These are phyloP conservation scores for Aphelenchoides fujianensis DNA, from an alignment of 1,140 invertebrate genomes.

Conservation along the genomic window DNA sequence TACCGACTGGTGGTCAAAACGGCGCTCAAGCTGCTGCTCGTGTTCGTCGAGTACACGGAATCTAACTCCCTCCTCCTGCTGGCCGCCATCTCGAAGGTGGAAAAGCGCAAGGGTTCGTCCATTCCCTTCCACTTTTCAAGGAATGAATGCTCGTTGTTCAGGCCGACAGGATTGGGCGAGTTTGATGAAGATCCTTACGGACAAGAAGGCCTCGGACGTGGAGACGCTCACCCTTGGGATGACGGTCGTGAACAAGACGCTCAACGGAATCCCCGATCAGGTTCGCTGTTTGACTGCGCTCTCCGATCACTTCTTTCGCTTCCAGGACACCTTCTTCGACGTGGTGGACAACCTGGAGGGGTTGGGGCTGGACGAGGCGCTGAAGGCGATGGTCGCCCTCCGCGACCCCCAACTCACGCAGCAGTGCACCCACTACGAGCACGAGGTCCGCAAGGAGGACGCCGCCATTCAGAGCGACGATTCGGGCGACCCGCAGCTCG, in stretches of 20 bases:
- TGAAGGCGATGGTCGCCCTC: constrained; percentile 50
- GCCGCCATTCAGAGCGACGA: constrained; percentile 55
- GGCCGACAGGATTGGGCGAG: constrained; percentile 74
- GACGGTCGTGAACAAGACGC: constrained; percentile 90
- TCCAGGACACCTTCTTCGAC: constrained; percentile 93
- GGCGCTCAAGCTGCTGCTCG: constrained; percentile 87
- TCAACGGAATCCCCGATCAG: constrained; percentile 85
- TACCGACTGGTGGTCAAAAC: constrained; percentile 98
- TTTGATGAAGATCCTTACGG: constrained; percentile 83
- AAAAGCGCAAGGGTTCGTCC: constrained; percentile 74
- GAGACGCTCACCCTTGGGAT: constrained; percentile 93
- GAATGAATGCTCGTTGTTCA: constrained; percentile 54
- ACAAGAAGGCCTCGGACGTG: constrained; percentile 88
- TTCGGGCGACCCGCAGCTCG: constrained; percentile 32
- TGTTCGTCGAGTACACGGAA: constrained; percentile 97
- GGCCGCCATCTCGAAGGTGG: constrained; percentile 81
- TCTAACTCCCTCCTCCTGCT: constrained; percentile 83
- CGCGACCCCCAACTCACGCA: constrained; percentile 55
- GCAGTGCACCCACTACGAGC: constrained; percentile 57
- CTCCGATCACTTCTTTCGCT: neutral
- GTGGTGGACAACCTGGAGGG: constrained; percentile 92
- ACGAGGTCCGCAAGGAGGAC: constrained; percentile 58
- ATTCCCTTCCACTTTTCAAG: no score
- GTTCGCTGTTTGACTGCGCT: constrained; percentile 8
- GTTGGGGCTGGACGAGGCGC: constrained; percentile 79